A percentile compares a stretch with the other conserved stretches of the same genome.
These are phyloP conservation scores for Trachymyrmex cornetzi DNA, from an alignment of 1,140 invertebrate species.

Conservation along the genomic window DNA sequence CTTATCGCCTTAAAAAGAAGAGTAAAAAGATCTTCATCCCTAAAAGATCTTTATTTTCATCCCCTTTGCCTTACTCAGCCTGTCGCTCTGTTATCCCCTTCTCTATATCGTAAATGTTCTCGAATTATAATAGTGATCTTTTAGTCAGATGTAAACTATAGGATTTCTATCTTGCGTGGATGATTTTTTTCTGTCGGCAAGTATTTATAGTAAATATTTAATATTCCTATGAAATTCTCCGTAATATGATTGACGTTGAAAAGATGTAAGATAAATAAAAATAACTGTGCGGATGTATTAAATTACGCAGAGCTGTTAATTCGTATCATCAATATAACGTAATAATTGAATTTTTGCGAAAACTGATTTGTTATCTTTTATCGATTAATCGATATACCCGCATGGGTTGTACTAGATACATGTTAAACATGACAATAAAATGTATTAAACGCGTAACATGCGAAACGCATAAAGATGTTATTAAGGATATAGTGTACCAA, in stretches of 20 bases:
- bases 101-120: not conserved
- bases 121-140: not conserved
- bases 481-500: not conserved
- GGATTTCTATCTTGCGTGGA: not conserved
- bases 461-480: not conserved
- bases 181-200: not conserved
- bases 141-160: not conserved
- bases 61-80: not conserved
- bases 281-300: not conserved
- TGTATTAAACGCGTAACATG: not conserved
- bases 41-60: not conserved
- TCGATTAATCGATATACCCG: not conserved
- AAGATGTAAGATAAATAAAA: not conserved
- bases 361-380: constrained; percentile 9
- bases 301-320: not conserved
- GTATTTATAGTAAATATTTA: not conserved
- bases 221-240: not conserved
- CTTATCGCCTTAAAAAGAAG: not conserved
- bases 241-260: not conserved
- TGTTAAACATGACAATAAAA: not conserved
- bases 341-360: not conserved
- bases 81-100: not conserved
- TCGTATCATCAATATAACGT: not conserved
- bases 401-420: not conserved
- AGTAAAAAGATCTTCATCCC: not conserved